Base-by-base conservation (phyloP, 2,888 invertebrate species). In the Rhogogaster chlorosoma region DNA sequence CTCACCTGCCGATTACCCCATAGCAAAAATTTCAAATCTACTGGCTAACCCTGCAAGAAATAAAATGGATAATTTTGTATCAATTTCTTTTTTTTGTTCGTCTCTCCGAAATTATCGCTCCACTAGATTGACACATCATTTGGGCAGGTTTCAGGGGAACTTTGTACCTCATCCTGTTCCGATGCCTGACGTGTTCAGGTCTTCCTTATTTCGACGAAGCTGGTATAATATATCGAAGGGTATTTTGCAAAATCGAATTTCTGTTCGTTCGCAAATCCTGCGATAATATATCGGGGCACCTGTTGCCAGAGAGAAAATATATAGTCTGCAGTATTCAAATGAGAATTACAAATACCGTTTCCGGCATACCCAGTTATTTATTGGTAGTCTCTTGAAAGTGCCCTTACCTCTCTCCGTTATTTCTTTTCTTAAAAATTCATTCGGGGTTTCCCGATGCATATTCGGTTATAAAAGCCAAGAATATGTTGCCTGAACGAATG, bases 261-360 rank as follows among this genome's bases (percentile, higher is more conserved):
- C 22, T n/a, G 45, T 22, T 45, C 15, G 73, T 42, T 42, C 10
- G 73, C 73, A 15, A 42, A 73, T 73, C 22, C 15, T 45, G 22
- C 15, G 73, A 45, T 42, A 42, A 73, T 73, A 73, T 42, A 26
- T 12, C 73, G 73, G 0, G 45, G 73, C 73, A 73, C 73, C 73
- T 73, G 73, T 73, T 73, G 73, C 73, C 73, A 73, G 42, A 26
- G 26, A 22, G 38, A 1, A 42, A 42, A 42, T 38, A 15, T 36
- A 73, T 67, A 73, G 42, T n/a, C 22, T 73, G 42, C 5, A 15
- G 73, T 42, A 67, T 67, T 67, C 32, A 32, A 32, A 67, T 18
- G 26, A 26, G 32, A 18, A 67, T 67, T 18, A 32, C 32, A 32
- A 67, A 67, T 15, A 67, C 26, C 42, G 22, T 38, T 42, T 73